Conservation (phyloP, 2,888 invertebrate genomes). For the Dysmachus trigonus region DNA sequence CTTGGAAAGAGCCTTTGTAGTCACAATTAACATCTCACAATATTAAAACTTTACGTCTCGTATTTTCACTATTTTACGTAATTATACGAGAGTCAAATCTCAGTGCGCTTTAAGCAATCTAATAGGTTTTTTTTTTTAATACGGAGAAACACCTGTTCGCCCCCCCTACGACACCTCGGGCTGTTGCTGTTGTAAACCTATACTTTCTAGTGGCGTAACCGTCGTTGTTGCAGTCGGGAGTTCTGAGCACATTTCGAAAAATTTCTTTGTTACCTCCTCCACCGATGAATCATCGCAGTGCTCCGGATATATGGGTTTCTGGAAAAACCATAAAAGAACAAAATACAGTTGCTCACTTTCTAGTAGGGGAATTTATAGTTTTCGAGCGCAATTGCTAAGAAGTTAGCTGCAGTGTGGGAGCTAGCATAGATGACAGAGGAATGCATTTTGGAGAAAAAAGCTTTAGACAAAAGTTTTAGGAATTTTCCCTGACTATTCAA, state of each 20-base stretch:
- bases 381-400: no score
- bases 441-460: no score
- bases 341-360: not conserved
- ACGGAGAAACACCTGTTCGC: not conserved
- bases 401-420: no score
- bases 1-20: not conserved
- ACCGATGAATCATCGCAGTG: slow-evolving; percentile 58
- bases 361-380: no score
- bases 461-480: no score
- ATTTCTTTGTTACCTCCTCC: slow-evolving; percentile 60
- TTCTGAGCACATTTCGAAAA: slow-evolving; percentile 58
- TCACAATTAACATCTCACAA: not conserved
- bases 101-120: not conserved
- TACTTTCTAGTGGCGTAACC: not conserved
- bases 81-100: not conserved
- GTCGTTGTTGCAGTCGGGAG: slow-evolving; percentile 3
- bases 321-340: not conserved
- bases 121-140: not conserved
- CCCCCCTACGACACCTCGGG: not conserved
- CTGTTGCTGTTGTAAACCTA: not conserved
- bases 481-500: no score
- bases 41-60: not conserved
- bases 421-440: no score
- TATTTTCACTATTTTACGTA: not conserved
- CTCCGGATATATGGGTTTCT: slow-evolving; percentile 61